Evolutionary conservation across 1,140 invertebrate species (phyloP).

Genomic region (Drosophila cardini): DNA sequence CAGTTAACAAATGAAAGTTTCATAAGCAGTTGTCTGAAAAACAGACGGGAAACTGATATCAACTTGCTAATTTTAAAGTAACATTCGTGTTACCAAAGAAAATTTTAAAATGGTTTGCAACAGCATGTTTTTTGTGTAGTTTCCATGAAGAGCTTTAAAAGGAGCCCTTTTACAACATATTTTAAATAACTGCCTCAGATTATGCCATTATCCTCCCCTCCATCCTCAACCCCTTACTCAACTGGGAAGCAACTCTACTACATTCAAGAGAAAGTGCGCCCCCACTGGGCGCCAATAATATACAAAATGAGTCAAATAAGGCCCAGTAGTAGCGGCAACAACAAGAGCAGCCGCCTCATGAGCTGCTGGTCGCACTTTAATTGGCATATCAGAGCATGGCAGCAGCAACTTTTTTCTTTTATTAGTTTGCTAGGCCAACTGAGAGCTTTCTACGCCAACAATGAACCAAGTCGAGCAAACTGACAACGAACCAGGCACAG

Average conservation of each 20-base stretch:
- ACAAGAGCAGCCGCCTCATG: conserved; percentile 23
- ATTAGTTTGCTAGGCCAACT: conserved; percentile 73
- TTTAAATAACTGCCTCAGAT: conserved; percentile 75
- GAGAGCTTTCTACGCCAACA: conserved; percentile 62
- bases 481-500: conserved; percentile 12
- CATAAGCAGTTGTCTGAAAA: neutral
- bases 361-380: conserved; percentile 75
- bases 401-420: conserved; percentile 68
- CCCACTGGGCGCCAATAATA: conserved; percentile 42
- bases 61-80: no score
- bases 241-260: conserved; percentile 8
- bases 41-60: no score
- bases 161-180: conserved; percentile 62
- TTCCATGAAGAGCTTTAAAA: conserved; percentile 21
- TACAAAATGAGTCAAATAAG: conserved; percentile 1
- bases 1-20: neutral
- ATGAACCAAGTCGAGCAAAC: conserved; percentile 46
- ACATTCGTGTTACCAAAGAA: no score
- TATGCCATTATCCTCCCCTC: conserved; percentile 62
- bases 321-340: conserved; percentile 1
- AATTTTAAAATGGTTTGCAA: no score
- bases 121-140: conserved; percentile 6
- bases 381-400: conserved; percentile 78
- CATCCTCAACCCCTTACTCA: conserved; percentile 22
- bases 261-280: conserved; percentile 59